Conservation (phyloP, 2,113 vertebrate species). For the Notothenia rossii region DNA sequence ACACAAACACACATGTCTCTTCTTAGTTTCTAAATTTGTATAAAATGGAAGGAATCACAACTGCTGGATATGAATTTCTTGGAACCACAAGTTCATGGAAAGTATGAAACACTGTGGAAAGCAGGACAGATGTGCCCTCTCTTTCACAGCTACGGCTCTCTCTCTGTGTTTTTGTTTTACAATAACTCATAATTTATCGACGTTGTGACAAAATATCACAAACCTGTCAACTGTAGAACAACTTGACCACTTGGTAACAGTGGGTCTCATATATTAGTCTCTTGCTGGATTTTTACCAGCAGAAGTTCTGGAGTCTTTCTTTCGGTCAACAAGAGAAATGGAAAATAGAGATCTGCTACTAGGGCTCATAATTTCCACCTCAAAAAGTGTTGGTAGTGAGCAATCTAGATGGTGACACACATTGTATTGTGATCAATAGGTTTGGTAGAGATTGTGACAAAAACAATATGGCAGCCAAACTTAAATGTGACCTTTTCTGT, state of each 20-base stretch:
- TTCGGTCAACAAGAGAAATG: constrained; percentile 13
- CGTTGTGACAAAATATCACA: constrained; percentile 11
- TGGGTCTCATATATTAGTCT: background rate
- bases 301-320: background rate
- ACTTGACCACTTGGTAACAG: constrained; percentile 4
- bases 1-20: constrained; percentile 7
- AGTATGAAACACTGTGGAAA: constrained; percentile 77
- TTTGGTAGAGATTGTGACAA: background rate
- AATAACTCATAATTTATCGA: constrained; percentile 30
- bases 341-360: constrained; percentile 16
- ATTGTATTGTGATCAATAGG: background rate
- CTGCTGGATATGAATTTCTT: constrained; percentile 69
- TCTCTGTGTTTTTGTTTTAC: constrained; percentile 24
- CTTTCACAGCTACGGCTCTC: constrained; percentile 39
- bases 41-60: constrained; percentile 64
- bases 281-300: background rate
- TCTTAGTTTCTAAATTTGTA: constrained; percentile 46
- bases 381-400: background rate
- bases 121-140: constrained; percentile 63
- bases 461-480: background rate
- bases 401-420: background rate
- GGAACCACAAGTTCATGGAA: constrained; percentile 74
- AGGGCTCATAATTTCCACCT: constrained; percentile 1
- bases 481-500: background rate
- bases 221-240: constrained; percentile 20